Base-by-base conservation (phyloP, 2,888 invertebrate species). In the Hydropsyche betteni region DNA sequence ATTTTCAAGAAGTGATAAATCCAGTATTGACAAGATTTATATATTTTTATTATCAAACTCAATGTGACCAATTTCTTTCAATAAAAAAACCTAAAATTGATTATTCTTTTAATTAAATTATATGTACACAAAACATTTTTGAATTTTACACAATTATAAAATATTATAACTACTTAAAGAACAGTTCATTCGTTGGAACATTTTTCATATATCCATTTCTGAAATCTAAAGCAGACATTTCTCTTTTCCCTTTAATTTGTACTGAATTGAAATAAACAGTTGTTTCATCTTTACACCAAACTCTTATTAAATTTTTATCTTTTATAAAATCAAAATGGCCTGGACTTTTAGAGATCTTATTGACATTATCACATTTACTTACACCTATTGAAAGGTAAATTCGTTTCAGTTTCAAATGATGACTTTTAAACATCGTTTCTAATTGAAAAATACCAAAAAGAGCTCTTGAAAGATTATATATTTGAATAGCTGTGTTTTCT, bases 141-240 rank as follows among this genome's bases (percentile, higher is more conserved):
- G 2, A 24, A 24, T 24, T 24, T 24, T 24, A 24, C 24, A 24
- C 24, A 24, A 24, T 24, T 2, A 44, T 44, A 6, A 44, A 44
- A 44, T 10, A 44, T 10, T 44, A 44, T 1, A 6, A 44, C 44
- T 24, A 50, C 44, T 69, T 50, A 16, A 78, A 78, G 53, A 58
- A 76, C n/a, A 75, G 50, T 76, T 79, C 69, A 74, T 71, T 64
- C 10, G 84, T 80, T 80, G 84, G 81, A 64, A 83, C 81, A 85
- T 92, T 92, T 81, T 89, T 90, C 44, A 96, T 85, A 84, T 91
- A 97, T 7, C 97, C 97, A 87, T 96, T 96, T 84, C 91, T 91
- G 86, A 98, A 98, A 82, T 95, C 95, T 80, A 85, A 81, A 3
- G 95, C 94, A 70, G 88, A 89, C 90, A 97, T 94, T 81, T 89